phyloP scores from a whole-genome alignment of 2,113 vertebrate genomes.

The Datnioides undecimradiatus region DNA sequence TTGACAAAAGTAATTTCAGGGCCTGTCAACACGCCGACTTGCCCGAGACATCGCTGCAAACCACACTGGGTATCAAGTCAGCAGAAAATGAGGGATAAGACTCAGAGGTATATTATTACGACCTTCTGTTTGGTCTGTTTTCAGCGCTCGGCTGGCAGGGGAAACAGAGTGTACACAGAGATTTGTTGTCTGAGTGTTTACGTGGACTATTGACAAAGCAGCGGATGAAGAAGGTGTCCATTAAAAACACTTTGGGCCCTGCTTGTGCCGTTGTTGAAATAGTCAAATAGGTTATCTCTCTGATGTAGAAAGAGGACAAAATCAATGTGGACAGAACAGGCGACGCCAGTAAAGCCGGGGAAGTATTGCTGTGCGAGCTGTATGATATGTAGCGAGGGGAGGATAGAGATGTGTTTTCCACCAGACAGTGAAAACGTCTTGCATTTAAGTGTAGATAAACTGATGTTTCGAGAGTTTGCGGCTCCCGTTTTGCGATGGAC shows the following conservation, averaged over 20 bases:
- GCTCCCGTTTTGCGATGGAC: no score
- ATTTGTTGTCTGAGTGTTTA: conserved; percentile 62
- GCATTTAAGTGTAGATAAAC: no score
- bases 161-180: conserved; percentile 47
- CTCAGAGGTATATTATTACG: conserved; percentile 41
- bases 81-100: conserved; percentile 55
- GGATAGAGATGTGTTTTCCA: conserved; percentile 17
- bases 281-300: conserved; percentile 75
- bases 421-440: background rate
- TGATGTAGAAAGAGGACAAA: conserved; percentile 59
- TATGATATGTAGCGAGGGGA: conserved; percentile 38
- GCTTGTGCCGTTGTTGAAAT: conserved; percentile 48
- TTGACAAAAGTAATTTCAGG: conserved; percentile 69
- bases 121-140: conserved; percentile 56
- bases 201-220: conserved; percentile 51
- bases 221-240: conserved; percentile 42
- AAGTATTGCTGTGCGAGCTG: conserved; percentile 37
- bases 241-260: conserved; percentile 58
- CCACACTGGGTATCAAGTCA: conserved; percentile 49
- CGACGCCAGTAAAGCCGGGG: conserved; percentile 39
- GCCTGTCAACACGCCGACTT: conserved; percentile 45
- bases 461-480: no score
- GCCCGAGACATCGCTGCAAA: conserved; percentile 15
- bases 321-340: conserved; percentile 64
- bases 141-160: conserved; percentile 18